Percentiles rank a stretch among this genome's conserved stretches.
phyloP scores from a whole-genome alignment of 2,113 vertebrate species.

The Circaetus gallicus region DNA sequence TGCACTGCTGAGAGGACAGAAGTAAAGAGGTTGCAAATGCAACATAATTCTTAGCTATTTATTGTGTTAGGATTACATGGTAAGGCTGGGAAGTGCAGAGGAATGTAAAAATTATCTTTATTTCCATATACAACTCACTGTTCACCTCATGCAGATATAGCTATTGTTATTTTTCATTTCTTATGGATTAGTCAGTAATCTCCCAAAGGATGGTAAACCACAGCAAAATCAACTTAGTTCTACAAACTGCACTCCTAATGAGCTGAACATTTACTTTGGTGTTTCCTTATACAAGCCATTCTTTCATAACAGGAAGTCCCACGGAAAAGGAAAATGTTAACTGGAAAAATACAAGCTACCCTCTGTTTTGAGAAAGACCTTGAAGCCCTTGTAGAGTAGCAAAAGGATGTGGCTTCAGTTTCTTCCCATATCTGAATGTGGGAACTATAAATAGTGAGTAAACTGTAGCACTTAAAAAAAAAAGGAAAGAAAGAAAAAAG shows the following conservation, averaged over 20 bases:
- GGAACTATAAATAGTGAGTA: background rate
- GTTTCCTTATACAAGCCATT: background rate
- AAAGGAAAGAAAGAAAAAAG: background rate
- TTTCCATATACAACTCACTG: background rate
- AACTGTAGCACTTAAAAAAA: background rate
- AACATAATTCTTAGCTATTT: background rate
- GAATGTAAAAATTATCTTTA: background rate
- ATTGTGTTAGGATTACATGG: background rate
- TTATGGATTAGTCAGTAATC: background rate
- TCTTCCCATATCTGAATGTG: slow-evolving; percentile 17
- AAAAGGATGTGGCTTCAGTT: background rate
- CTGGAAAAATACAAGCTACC: background rate
- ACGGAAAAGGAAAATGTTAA: background rate
- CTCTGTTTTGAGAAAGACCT: slow-evolving; percentile 3
- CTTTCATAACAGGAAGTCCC: background rate
- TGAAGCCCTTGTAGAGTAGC: background rate
- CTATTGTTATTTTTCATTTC: background rate
- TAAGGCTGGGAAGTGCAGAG: background rate
- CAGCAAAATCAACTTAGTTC: background rate
- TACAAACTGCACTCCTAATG: background rate
- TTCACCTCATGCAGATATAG: background rate
- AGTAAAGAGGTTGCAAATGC: background rate
- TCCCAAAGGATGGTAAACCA: background rate
- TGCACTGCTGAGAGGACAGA: background rate
- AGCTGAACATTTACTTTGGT: background rate